phyloP scores from a whole-genome alignment of 2,797 vertebrate species.

The Anguilla megastoma region DNA sequence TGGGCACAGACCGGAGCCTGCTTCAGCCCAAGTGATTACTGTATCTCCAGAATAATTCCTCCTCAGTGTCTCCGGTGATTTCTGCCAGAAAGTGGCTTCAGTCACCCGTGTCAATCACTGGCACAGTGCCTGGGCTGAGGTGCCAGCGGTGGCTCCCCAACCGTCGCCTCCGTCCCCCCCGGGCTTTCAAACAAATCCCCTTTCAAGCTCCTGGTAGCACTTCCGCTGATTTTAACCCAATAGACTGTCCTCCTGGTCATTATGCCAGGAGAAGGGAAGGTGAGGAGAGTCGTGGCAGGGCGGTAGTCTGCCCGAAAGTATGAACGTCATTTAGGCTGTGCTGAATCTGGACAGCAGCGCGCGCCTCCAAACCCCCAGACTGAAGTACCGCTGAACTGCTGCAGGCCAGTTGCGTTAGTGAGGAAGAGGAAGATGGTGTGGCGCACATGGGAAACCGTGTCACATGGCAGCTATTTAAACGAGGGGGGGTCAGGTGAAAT shows the following conservation, averaged over 20 bases:
- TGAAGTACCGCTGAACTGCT: not conserved
- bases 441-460: not conserved
- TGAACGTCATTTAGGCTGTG: not conserved
- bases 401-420: not conserved
- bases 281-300: not conserved
- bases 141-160: not conserved
- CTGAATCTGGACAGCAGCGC: not conserved
- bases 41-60: not conserved
- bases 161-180: not conserved
- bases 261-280: not conserved
- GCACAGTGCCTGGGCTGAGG: not conserved
- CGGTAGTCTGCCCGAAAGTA: not conserved
- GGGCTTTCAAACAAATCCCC: not conserved
- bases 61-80: not conserved
- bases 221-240: not conserved
- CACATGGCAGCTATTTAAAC: constrained; percentile 29
- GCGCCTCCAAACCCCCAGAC: not conserved
- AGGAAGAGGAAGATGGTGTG: not conserved
- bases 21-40: not conserved
- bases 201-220: not conserved
- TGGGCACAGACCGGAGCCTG: not conserved
- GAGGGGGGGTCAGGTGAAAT: constrained; percentile 11
- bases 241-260: not conserved
- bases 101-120: not conserved
- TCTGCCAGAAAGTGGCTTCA: constrained; percentile 6